These are phyloP conservation scores for Cromileptes altivelis DNA, from an alignment of 2,113 vertebrate species.

Conservation along the genomic window DNA sequence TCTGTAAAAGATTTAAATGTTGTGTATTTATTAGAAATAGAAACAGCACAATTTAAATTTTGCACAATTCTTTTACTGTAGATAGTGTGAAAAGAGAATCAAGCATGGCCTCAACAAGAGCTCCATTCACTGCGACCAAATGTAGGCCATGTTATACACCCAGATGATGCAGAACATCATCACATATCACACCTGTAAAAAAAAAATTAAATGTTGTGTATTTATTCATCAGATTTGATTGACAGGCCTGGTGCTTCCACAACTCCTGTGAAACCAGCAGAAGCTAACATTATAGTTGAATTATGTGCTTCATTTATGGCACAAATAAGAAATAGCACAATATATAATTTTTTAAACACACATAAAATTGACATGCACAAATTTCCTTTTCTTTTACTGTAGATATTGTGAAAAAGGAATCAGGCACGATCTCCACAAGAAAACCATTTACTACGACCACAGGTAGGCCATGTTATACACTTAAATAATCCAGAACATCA, in stretches of 20 bases:
- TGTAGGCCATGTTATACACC: neutral
- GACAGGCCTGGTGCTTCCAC: neutral
- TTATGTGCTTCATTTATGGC: neutral
- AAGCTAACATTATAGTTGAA: no score
- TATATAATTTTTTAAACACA: neutral
- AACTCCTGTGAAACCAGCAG: neutral
- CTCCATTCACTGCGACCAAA: neutral
- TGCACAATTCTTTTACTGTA: neutral
- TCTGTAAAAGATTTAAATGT: no score
- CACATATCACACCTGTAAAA: neutral
- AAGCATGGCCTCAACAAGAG: fast-evolving
- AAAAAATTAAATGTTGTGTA: neutral
- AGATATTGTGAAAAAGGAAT: constrained; percentile 22
- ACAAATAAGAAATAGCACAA: neutral
- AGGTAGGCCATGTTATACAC: no score
- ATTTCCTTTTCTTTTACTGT: neutral
- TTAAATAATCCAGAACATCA: no score
- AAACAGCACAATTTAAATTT: neutral
- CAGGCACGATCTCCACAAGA: no score
- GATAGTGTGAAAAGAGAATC: constrained; percentile 1
- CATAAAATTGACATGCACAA: neutral
- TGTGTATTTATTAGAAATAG: no score
- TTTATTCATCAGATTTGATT: neutral
- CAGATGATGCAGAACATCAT: neutral
- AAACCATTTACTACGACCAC: no score